These are phyloP conservation scores for Papilio xuthus DNA, from an alignment of 1,140 invertebrate genomes.

Conservation along the genomic window DNA sequence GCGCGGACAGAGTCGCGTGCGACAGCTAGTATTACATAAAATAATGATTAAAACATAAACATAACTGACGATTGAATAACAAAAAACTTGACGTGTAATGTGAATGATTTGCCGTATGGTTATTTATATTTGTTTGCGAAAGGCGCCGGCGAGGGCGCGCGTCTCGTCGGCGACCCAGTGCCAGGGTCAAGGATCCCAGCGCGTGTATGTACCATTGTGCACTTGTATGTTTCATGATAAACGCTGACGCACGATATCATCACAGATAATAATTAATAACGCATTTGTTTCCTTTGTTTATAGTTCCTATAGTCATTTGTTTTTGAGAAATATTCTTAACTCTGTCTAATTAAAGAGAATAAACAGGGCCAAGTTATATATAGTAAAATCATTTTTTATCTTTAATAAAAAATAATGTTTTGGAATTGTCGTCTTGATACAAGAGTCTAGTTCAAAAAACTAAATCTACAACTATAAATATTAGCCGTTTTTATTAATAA, in stretches of 20 bases:
- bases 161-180: slow-evolving; percentile 49
- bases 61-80: not conserved
- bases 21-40: not conserved
- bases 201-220: slow-evolving; percentile 50
- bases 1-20: too few species aligned
- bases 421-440: too few species aligned
- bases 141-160: slow-evolving; percentile 52
- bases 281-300: slow-evolving; percentile 9
- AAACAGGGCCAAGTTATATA: not conserved
- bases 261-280: not conserved
- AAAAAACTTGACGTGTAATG: slow-evolving; percentile 21
- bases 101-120: not conserved
- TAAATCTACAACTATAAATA: too few species aligned
- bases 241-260: not conserved
- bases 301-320: not conserved
- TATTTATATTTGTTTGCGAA: slow-evolving; percentile 39
- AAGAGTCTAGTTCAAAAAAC: too few species aligned
- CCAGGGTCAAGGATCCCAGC: slow-evolving; percentile 60
- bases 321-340: not conserved
- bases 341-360: not conserved
- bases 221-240: slow-evolving; percentile 24
- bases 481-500: too few species aligned
- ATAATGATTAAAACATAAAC: not conserved
- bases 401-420: too few species aligned
- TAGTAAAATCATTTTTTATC: too few species aligned